Base-by-base conservation (phyloP, 2,797 vertebrate species). In the Mormyrus proboscirostris region DNA sequence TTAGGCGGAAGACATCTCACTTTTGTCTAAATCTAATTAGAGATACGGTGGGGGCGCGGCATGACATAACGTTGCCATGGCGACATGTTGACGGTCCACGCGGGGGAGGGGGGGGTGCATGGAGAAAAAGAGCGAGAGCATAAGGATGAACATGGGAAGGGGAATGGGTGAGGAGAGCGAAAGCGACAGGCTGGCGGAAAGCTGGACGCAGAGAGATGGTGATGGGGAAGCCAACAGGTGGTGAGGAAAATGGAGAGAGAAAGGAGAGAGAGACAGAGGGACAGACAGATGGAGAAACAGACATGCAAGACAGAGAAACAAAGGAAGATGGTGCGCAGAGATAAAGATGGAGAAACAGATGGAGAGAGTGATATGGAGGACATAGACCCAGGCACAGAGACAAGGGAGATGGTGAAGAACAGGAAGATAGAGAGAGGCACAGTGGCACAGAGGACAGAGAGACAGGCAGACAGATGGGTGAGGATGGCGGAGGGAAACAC, bases 1-100 rank as follows among this genome's bases (percentile, higher is more conserved):
- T 73, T 85, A 91, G 91, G 76, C 87, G 92, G 86, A 44, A 90
- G 90, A 91, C 88, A 90, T 92, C 92, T 94, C 92, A 92, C 94
- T 94, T 91, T 94, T 91, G 89, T 88, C 92, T 90, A 94, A 95
- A 90, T 94, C 93, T 95, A 95, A 96, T 96, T 95, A 96, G 95
- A 95, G 90, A 93, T 91, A 94, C 89, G 92, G 33, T 76, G 69
- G 69, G 69, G 69, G 38, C 4, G 33, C 69, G 69, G 69, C 33
- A 19, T 90, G 59, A 86, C 90, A 76, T 69, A 62, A 57, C n/a
- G 91, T 92, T 90, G 50, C 92, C 89, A 91, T 92, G 89, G 90
- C 62, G 86, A 92, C 89, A 25, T 86, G 90, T 50, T 90, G 86
- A 57, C 16, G 12, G 87, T 53, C 16, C 38, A 59, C 1, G 33